Evolutionary conservation across 2,797 vertebrate species (phyloP).

Genomic region (Micromesistius poutassou): DNA sequence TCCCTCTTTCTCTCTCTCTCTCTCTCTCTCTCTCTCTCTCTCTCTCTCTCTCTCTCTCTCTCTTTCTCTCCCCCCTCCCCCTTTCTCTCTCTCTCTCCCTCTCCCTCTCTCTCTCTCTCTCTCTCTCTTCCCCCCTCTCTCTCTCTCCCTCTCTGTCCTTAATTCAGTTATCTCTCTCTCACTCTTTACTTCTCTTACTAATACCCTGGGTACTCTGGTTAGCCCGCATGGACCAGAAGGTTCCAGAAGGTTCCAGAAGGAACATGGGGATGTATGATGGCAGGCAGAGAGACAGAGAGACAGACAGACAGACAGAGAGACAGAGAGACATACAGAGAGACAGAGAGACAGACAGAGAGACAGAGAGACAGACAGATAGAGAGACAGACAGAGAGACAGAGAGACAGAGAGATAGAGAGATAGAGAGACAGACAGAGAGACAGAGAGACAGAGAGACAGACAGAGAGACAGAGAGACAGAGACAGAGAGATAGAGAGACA

Average conservation of each 20-base stretch:
- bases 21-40: no score
- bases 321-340: not conserved
- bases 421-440: not conserved
- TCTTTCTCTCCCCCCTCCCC: not conserved
- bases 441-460: not conserved
- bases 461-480: not conserved
- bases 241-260: not conserved
- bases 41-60: no score
- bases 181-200: not conserved
- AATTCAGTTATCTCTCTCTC: not conserved
- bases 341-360: not conserved
- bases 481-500: not conserved
- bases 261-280: not conserved
- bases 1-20: not conserved
- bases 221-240: not conserved
- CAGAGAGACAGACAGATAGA: not conserved
- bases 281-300: not conserved
- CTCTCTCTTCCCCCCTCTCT: slow-evolving; percentile 4
- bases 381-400: not conserved
- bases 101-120: not conserved
- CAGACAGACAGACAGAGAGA: not conserved
- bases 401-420: not conserved
- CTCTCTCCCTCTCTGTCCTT: not conserved
- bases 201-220: not conserved
- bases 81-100: slow-evolving; percentile 22